Evolutionary conservation across 2,113 vertebrate genomes (phyloP).

Genomic region (Elachura formosa): DNA sequence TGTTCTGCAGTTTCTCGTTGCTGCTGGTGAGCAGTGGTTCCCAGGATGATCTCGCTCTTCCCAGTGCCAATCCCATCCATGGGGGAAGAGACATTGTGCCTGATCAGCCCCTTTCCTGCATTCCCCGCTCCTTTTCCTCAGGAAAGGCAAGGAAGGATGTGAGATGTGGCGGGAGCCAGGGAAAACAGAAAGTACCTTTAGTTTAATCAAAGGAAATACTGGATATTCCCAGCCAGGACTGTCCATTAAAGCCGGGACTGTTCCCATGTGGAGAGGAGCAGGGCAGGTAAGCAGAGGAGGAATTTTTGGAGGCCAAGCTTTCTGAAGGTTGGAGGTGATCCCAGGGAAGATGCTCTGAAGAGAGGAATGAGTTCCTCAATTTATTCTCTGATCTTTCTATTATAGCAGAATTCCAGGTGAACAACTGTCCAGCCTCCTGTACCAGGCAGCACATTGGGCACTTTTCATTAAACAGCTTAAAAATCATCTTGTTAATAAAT

Average conservation of each 20-base stretch:
- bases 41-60: not conserved
- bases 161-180: not conserved
- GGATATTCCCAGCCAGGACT: not conserved
- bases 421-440: not conserved
- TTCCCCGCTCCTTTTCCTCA: not conserved
- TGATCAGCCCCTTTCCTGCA: not conserved
- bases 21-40: not conserved
- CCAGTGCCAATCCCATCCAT: accelerated
- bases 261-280: accelerated
- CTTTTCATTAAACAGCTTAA: not conserved
- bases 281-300: not conserved
- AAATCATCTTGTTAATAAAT: accelerated
- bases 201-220: not conserved
- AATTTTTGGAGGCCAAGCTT: not conserved
- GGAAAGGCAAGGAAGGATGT: not conserved
- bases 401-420: accelerated
- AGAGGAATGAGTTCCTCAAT: not conserved
- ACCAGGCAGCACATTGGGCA: accelerated
- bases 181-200: not conserved
- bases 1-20: not conserved
- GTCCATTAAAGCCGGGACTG: not conserved
- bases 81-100: not conserved
- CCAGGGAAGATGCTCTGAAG: not conserved
- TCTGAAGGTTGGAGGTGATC: not conserved
- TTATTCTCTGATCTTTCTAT: not conserved